Conservation (phyloP, 2,113 vertebrate species). For the Sylvilagus bachmani region DNA sequence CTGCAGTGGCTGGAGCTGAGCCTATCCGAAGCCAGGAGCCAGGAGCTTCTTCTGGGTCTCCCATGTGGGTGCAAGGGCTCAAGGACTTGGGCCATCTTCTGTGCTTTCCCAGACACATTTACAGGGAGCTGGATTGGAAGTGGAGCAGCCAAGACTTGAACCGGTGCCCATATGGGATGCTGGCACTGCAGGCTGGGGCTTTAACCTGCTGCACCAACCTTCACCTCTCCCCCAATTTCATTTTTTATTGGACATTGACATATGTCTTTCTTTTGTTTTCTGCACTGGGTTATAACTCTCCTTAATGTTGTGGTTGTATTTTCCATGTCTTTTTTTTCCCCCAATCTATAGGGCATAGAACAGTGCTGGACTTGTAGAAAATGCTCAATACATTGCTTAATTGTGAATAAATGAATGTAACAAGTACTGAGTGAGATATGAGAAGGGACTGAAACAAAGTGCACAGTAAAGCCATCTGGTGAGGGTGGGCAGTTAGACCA, state of each 20-base stretch:
- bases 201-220: no score
- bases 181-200: no score
- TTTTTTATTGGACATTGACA: background rate
- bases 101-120: no score
- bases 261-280: background rate
- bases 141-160: no score
- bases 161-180: no score
- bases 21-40: no score
- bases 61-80: no score
- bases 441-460: background rate
- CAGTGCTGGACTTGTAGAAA: background rate
- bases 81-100: no score
- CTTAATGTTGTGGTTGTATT: background rate
- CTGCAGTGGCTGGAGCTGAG: no score
- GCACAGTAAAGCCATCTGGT: background rate
- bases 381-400: background rate
- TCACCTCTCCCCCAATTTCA: background rate
- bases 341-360: background rate
- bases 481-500: no score
- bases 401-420: background rate
- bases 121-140: no score
- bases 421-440: background rate
- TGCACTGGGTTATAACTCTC: background rate
- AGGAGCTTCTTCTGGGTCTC: no score
- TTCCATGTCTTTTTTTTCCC: background rate